Conservation (phyloP, 2,797 vertebrate species). For the Acrossocheilus fasciatus region DNA sequence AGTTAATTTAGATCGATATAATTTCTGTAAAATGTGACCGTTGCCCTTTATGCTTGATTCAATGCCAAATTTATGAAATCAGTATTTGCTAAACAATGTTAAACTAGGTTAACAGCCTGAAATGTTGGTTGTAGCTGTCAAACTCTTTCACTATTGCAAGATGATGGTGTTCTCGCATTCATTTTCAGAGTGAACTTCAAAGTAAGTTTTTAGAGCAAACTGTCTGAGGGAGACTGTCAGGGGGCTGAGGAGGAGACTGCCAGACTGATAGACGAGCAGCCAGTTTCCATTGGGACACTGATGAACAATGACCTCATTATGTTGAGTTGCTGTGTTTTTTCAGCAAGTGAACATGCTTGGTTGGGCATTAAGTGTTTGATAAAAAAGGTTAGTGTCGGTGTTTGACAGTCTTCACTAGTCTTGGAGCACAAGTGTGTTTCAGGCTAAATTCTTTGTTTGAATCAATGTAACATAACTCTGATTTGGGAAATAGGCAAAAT, state of each 20-base stretch:
- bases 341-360: conserved; percentile 34
- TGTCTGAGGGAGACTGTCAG: conserved; percentile 20
- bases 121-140: conserved; percentile 18
- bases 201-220: conserved; percentile 34
- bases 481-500: background rate
- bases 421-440: background rate
- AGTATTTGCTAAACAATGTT: background rate
- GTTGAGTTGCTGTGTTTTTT: conserved; percentile 11
- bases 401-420: background rate
- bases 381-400: conserved; percentile 24
- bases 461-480: background rate
- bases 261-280: conserved; percentile 32
- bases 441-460: background rate
- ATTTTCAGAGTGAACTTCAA: conserved; percentile 22
- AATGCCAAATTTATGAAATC: background rate
- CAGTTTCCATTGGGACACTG: conserved; percentile 33
- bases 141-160: background rate
- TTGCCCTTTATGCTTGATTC: background rate
- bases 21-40: background rate
- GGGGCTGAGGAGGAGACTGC: conserved; percentile 23
- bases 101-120: conserved; percentile 1
- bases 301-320: conserved; percentile 45
- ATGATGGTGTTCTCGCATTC: background rate
- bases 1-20: background rate
- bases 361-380: conserved; percentile 43